phyloP scores from a whole-genome alignment of 2,797 vertebrate species.

The Coregonus suidteri region DNA sequence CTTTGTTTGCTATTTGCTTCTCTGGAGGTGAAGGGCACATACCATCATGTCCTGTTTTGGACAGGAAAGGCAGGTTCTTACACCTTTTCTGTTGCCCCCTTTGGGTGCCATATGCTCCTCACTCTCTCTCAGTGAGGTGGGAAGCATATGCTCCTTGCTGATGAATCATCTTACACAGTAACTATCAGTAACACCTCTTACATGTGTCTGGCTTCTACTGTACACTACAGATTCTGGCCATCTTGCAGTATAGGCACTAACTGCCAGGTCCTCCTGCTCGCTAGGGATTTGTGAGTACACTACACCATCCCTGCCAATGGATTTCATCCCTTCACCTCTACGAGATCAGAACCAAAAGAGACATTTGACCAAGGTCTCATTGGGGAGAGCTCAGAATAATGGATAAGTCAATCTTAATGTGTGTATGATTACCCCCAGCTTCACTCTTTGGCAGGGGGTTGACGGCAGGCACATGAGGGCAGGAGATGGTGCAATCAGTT shows the following conservation, averaged over 20 bases:
- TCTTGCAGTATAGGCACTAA: background rate
- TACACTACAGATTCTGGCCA: background rate
- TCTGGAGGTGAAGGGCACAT: background rate
- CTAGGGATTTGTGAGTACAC: background rate
- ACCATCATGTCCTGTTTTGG: background rate
- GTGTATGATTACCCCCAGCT: conserved; percentile 49
- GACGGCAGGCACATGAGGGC: conserved; percentile 16
- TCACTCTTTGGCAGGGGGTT: conserved; percentile 49
- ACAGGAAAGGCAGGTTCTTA: background rate
- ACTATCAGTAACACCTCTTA: background rate
- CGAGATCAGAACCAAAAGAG: conserved; percentile 15
- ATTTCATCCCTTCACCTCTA: conserved; percentile 12
- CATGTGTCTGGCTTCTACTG: background rate
- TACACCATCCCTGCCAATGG: background rate
- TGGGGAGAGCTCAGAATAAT: conserved; percentile 47
- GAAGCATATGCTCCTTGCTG: background rate
- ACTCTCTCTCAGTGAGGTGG: background rate
- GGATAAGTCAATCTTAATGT: conserved; percentile 67
- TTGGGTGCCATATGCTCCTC: too few species aligned
- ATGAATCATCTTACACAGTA: background rate
- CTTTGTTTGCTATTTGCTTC: background rate
- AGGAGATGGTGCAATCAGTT: conserved; percentile 67
- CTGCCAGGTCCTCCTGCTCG: background rate
- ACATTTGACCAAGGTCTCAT: conserved; percentile 48
- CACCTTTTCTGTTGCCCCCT: background rate